These are phyloP conservation scores for Melolontha melolontha DNA, from an alignment of 2,888 invertebrate genomes.

Conservation along the genomic window DNA sequence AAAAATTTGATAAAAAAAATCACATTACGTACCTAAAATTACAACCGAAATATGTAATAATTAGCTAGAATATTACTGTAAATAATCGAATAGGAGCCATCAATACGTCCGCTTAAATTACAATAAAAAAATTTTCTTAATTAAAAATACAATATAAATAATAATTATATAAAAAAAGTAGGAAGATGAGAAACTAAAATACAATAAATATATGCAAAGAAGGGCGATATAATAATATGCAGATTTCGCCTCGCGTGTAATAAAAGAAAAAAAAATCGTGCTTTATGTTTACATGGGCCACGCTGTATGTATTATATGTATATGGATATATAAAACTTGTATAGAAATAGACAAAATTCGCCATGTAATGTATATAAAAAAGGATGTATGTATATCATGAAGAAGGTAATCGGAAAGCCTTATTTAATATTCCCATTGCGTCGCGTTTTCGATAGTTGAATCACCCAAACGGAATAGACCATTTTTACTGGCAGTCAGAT, in stretches of 20 bases:
- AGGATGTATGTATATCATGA: conserved; percentile 20
- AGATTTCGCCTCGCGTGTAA: too few relatives aligned
- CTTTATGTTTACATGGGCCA: conserved; percentile 11
- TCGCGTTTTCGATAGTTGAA: conserved; percentile 81
- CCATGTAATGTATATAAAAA: conserved; percentile 26
- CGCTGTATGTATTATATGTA: conserved; percentile 15
- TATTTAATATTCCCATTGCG: conserved; percentile 95
- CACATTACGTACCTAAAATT: conserved; percentile 34
- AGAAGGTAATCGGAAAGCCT: neutral
- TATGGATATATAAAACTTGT: conserved; percentile 20
- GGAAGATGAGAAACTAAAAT: conserved; percentile 19
- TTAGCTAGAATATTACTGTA: conserved; percentile 16
- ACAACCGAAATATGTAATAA: conserved; percentile 10
- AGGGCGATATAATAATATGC: neutral
- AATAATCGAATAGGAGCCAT: conserved; percentile 14
- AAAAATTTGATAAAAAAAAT: conserved; percentile 34
- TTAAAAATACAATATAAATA: conserved; percentile 34
- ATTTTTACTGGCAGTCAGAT: conserved; percentile 91
- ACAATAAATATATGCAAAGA: conserved; percentile 33
- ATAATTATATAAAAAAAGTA: conserved; percentile 25
- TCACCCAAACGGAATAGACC: conserved; percentile 89
- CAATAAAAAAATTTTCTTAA: conserved; percentile 32
- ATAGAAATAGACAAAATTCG: conserved; percentile 27
- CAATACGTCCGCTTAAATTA: conserved; percentile 28
- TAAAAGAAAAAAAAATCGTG: neutral